A percentile compares a stretch with the other conserved stretches of the same genome.
Conservation (phyloP, 2,888 invertebrate genomes). For the Drosophila prolongata region DNA sequence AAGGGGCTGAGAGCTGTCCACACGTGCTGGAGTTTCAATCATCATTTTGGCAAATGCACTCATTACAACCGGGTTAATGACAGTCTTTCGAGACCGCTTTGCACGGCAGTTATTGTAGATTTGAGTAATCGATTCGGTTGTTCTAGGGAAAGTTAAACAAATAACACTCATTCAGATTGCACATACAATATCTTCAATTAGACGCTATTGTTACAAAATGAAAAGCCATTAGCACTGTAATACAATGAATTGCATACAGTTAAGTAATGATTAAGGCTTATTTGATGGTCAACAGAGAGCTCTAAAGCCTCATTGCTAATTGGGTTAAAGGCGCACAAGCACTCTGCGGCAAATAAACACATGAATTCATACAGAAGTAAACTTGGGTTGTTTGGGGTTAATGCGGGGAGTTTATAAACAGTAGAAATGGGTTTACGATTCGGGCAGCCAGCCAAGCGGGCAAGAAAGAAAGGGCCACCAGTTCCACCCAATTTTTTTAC, state of each 20-base stretch:
- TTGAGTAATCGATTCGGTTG: conserved; percentile 8
- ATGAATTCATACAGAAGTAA: conserved; percentile 50
- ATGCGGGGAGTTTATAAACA: conserved; percentile 17
- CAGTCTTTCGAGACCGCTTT: conserved; percentile 21
- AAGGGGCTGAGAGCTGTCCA: conserved; percentile 35
- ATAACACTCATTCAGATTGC: conserved; percentile 11
- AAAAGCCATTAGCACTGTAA: conserved; percentile 41
- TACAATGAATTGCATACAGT: conserved; percentile 43
- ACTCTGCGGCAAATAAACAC: conserved; percentile 21
- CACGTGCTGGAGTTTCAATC: conserved; percentile 62
- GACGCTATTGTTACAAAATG: conserved; percentile 34
- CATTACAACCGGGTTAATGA: conserved; percentile 22
- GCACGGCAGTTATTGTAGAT: conserved; percentile 7
- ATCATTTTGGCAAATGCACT: conserved; percentile 33
- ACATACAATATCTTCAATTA: conserved; percentile 29
- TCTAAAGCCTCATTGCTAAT: conserved; percentile 68
- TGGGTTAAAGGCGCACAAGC: conserved; percentile 69
- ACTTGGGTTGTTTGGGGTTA: conserved; percentile 38
- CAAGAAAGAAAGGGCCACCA: conserved; percentile 57
- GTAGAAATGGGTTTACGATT: conserved; percentile 35
- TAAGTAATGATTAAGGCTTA: conserved; percentile 32
- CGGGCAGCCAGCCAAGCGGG: conserved; percentile 28
- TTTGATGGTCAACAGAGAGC: conserved; percentile 38
- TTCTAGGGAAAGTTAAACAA: conserved; percentile 20
- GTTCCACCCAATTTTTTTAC: conserved; percentile 55